A percentile compares a stretch with the other conserved stretches of the same genome.
Evolutionary conservation across 2,888 invertebrate genomes (phyloP).

Genomic region (Alviniconcha strummeri): DNA sequence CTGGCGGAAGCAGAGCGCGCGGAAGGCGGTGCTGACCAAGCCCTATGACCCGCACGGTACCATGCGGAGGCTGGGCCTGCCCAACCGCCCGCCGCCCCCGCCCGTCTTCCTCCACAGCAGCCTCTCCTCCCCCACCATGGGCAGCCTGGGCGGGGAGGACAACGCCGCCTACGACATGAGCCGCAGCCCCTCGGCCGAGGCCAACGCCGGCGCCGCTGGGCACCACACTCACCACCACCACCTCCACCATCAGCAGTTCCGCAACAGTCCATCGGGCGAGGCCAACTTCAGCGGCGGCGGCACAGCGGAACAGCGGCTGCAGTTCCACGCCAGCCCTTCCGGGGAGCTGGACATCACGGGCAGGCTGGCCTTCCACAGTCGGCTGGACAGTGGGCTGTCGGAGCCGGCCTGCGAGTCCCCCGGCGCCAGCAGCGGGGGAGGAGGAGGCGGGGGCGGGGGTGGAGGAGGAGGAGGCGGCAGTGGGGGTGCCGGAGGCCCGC

Average conservation of each 20-base stretch:
- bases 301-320: slow-evolving; percentile 36
- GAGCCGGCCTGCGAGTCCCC: slow-evolving; percentile 29
- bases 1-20: slow-evolving; percentile 59
- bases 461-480: neutral
- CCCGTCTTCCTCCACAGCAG: slow-evolving; percentile 48
- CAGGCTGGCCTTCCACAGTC: slow-evolving; percentile 30
- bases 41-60: slow-evolving; percentile 62
- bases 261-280: slow-evolving; percentile 19
- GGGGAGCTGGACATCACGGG: neutral
- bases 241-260: neutral
- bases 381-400: slow-evolving; percentile 35
- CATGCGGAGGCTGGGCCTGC: slow-evolving; percentile 45
- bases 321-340: slow-evolving; percentile 28
- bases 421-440: slow-evolving; percentile 21
- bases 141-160: slow-evolving; percentile 38
- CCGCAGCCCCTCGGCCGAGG: slow-evolving; percentile 45
- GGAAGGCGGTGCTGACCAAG: slow-evolving; percentile 58
- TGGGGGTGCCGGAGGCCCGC: slow-evolving; percentile 47
- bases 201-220: slow-evolving; percentile 23
- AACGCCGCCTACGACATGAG: slow-evolving; percentile 46
- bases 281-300: slow-evolving; percentile 21
- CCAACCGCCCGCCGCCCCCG: slow-evolving; percentile 51
- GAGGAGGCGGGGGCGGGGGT: slow-evolving; percentile 4
- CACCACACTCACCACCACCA: too few species aligned
- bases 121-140: slow-evolving; percentile 22